Conservation (phyloP, 2,888 invertebrate species). For the Zygothrica quintamaculata region DNA sequence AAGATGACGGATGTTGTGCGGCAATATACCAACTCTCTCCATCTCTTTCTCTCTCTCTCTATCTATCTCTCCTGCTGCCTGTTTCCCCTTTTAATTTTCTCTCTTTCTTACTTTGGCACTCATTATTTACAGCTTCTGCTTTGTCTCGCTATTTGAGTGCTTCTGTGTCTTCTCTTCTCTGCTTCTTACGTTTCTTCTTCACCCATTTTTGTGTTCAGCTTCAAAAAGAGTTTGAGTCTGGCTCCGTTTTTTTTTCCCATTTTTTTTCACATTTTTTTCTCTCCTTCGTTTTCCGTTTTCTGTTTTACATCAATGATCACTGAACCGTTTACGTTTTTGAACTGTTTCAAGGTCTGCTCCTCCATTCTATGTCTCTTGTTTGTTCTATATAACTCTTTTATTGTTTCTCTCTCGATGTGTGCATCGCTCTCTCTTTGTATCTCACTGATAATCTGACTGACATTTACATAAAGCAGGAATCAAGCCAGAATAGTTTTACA, state of each 20-base stretch:
- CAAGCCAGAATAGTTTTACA: too few species aligned
- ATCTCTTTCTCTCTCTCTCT: slow-evolving; percentile 4
- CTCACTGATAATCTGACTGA: too few species aligned
- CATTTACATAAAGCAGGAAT: too few species aligned
- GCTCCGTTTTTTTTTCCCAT: too few species aligned
- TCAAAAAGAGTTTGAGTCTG: slow-evolving; percentile 32
- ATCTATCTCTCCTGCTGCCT: neutral
- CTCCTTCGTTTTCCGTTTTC: slow-evolving; percentile 66
- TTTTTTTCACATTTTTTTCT: slow-evolving; percentile 50
- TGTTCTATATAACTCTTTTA: too few species aligned
- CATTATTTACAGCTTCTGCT: slow-evolving; percentile 44
- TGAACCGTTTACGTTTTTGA: slow-evolving; percentile 85
- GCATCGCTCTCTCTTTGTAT: slow-evolving; percentile 3
- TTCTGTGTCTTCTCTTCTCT: slow-evolving; percentile 24
- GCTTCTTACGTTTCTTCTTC: slow-evolving; percentile 46
- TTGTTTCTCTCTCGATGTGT: neutral
- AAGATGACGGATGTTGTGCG: slow-evolving; percentile 77
- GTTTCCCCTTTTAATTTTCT: slow-evolving; percentile 7
- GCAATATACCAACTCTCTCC: slow-evolving; percentile 27
- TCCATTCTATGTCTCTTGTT: slow-evolving; percentile 32
- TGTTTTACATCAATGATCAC: slow-evolving; percentile 83
- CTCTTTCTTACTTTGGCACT: slow-evolving; percentile 26
- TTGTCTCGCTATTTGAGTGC: slow-evolving; percentile 21
- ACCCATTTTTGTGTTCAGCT: slow-evolving; percentile 36
- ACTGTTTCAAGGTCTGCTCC: slow-evolving; percentile 84